Conservation (phyloP, 2,113 vertebrate species). For the Calyptommatus sinebrachiatus region DNA sequence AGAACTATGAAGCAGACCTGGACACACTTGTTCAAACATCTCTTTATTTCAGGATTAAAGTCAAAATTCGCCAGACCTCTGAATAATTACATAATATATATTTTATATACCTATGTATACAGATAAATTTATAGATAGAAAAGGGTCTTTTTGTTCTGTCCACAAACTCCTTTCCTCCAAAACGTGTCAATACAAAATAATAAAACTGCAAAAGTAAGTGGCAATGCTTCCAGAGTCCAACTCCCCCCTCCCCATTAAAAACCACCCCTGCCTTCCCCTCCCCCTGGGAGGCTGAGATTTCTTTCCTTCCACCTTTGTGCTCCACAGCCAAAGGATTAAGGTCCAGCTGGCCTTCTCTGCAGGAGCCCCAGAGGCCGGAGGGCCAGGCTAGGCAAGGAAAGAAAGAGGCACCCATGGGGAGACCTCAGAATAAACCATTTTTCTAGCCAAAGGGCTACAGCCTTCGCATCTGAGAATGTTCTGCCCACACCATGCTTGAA, state of each 20-base stretch:
- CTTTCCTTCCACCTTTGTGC: background rate
- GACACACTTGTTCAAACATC: constrained; percentile 40
- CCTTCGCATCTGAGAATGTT: background rate
- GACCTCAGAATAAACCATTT: background rate
- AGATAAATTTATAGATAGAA: constrained; percentile 69
- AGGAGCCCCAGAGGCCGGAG: background rate
- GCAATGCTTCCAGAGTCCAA: constrained; percentile 37
- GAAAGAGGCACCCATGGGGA: background rate
- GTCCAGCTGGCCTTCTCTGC: background rate
- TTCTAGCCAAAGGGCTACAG: background rate
- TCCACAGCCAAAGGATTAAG: background rate
- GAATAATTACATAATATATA: constrained; percentile 70
- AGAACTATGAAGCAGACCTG: accelerated
- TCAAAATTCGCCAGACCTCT: constrained; percentile 67
- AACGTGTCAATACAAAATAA: constrained; percentile 61
- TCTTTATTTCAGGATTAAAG: constrained; percentile 69
- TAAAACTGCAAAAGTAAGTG: constrained; percentile 39
- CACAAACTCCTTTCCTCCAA: constrained; percentile 48
- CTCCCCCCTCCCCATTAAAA: background rate
- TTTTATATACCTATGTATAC: constrained; percentile 53
- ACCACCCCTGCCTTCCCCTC: constrained; percentile 21
- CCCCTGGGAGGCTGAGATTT: background rate
- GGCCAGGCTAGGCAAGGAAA: background rate
- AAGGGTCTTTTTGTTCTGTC: constrained; percentile 60
- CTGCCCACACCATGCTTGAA: background rate